Evolutionary conservation across 2,113 vertebrate species (phyloP).

Genomic region (Bubo blakistoni): DNA sequence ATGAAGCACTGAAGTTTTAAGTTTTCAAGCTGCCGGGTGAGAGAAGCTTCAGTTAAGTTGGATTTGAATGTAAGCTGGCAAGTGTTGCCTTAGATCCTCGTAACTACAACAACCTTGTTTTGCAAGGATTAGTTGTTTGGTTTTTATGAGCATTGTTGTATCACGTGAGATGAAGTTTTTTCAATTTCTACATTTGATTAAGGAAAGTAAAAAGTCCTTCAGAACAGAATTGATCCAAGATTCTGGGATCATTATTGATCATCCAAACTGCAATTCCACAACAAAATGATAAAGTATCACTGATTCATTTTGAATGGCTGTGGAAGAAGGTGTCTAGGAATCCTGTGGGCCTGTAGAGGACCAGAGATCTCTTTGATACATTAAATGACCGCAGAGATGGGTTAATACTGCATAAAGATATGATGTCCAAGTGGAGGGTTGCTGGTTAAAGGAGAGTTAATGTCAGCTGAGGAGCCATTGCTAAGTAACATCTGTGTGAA

Average conservation of each 20-base stretch:
- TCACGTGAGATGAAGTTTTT: not conserved
- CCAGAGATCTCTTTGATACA: not conserved
- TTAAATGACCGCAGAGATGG: not conserved
- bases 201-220: not conserved
- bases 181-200: not conserved
- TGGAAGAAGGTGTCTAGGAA: not conserved
- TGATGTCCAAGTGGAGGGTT: not conserved
- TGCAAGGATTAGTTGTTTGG: not conserved
- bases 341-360: not conserved
- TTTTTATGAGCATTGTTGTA: not conserved
- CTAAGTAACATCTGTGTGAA: not conserved
- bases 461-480: not conserved
- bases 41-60: not conserved
- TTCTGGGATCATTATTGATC: not conserved
- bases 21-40: not conserved
- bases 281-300: not conserved
- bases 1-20: not conserved
- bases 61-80: not conserved
- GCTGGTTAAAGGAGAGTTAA: not conserved
- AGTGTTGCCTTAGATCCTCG: not conserved
- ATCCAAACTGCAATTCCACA: not conserved
- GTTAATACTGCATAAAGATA: not conserved
- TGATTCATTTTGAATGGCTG: not conserved
- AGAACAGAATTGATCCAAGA: not conserved
- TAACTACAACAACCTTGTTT: not conserved